phyloP scores from a whole-genome alignment of 2,113 vertebrate species.

The Trinectes maculatus region DNA sequence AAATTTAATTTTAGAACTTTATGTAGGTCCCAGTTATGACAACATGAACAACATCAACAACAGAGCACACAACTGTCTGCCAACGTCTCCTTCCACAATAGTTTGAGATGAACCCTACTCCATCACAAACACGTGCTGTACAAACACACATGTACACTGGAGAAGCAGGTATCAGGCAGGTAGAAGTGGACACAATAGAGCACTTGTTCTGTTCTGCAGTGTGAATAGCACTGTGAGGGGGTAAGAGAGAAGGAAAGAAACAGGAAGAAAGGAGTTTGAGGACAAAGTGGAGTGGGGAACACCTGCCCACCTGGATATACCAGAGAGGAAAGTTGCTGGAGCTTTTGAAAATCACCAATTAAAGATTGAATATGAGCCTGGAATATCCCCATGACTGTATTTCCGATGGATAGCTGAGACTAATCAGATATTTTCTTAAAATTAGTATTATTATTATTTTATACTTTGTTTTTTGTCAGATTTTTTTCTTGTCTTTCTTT shows the following conservation, averaged over 20 bases:
- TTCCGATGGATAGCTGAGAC: background rate
- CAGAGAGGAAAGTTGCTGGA: constrained; percentile 1
- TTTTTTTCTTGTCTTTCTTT: background rate
- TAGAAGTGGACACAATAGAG: constrained; percentile 59
- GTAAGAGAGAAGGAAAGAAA: constrained; percentile 8
- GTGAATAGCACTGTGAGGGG: background rate
- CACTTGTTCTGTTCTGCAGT: constrained; percentile 57
- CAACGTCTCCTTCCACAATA: too few species aligned
- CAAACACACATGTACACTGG: constrained; percentile 5
- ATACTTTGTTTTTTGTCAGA: background rate
- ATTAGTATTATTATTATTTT: background rate
- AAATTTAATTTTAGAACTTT: too few species aligned
- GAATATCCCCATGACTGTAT: constrained; percentile 1
- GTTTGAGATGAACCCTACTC: too few species aligned
- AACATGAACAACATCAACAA: too few species aligned
- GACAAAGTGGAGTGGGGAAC: background rate
- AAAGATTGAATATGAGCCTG: background rate
- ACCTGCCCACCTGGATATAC: background rate
- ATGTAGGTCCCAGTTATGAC: too few species aligned
- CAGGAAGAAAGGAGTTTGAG: background rate
- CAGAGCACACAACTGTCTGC: too few species aligned
- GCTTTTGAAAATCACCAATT: constrained; percentile 29
- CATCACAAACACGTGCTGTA: constrained; percentile 1
- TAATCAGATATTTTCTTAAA: background rate
- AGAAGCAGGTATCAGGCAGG: constrained; percentile 50